Conservation (phyloP, 2,888 invertebrate genomes). For the Phaonia tiefii region DNA sequence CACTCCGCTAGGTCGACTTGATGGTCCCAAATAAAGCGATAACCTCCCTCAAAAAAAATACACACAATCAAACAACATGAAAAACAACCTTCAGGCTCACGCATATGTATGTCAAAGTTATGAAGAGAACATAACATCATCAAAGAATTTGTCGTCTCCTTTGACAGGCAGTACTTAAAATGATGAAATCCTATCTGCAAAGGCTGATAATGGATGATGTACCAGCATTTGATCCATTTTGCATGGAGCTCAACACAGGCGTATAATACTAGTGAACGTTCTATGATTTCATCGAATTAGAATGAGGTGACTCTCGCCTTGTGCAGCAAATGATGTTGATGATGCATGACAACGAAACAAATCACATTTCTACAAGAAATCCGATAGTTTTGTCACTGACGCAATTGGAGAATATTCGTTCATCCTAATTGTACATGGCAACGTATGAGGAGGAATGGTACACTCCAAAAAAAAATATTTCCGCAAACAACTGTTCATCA, state of each 20-base stretch:
- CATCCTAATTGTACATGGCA: no score
- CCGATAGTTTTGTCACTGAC: slow-evolving; percentile 28
- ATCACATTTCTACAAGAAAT: neutral
- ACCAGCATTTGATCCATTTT: neutral
- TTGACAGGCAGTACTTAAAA: slow-evolving; percentile 35
- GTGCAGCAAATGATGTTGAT: no score
- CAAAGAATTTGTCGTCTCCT: slow-evolving; percentile 4
- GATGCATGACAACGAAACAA: neutral
- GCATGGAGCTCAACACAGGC: neutral
- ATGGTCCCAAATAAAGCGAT: no score
- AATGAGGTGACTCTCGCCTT: neutral
- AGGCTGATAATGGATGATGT: neutral
- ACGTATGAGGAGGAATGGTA: no score
- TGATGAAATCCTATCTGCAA: slow-evolving; percentile 50
- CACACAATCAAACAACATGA: neutral
- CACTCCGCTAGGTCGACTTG: neutral
- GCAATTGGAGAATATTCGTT: no score
- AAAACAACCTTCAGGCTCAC: neutral
- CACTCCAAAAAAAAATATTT: no score
- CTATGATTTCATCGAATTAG: slow-evolving; percentile 40
- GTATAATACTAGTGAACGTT: neutral
- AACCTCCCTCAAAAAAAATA: neutral
- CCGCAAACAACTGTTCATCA: no score
- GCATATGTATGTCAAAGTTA: neutral
- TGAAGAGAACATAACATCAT: neutral